A percentile compares a stretch with the other conserved stretches of the same genome.
Conservation (phyloP, 2,113 vertebrate genomes). For the Glaucidium brasilianum region DNA sequence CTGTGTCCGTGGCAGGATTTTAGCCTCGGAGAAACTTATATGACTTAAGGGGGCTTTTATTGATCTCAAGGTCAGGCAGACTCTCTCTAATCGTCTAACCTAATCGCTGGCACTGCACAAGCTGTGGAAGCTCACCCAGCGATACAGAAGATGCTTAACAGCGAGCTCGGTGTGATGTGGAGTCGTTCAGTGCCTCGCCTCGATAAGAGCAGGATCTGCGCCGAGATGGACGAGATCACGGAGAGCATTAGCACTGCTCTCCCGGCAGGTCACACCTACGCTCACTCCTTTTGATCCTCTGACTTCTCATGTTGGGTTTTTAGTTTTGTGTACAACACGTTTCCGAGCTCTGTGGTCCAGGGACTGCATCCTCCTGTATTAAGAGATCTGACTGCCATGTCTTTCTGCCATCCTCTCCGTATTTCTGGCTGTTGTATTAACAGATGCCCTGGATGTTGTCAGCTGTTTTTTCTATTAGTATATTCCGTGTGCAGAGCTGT, state of each 20-base stretch:
- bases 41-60: neutral
- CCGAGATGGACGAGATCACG: neutral
- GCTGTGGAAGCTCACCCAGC: neutral
- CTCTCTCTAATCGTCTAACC: neutral
- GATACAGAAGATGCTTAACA: neutral
- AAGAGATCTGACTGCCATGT: fast-evolving
- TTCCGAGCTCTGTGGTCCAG: neutral
- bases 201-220: neutral
- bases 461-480: neutral
- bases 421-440: too few relatives aligned
- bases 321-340: too few relatives aligned
- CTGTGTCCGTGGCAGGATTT: neutral
- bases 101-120: neutral
- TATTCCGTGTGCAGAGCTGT: neutral
- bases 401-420: fast-evolving
- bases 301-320: fast-evolving
- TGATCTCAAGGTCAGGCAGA: neutral
- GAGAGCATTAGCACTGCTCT: neutral
- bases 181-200: fast-evolving
- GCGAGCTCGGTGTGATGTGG: fast-evolving
- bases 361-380: fast-evolving
- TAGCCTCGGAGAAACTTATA: neutral
- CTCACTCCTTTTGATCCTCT: neutral
- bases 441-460: fast-evolving
- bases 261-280: neutral